Evolutionary conservation across 2,797 vertebrate species (phyloP).

Genomic region (Lophotriccus pileatus): DNA sequence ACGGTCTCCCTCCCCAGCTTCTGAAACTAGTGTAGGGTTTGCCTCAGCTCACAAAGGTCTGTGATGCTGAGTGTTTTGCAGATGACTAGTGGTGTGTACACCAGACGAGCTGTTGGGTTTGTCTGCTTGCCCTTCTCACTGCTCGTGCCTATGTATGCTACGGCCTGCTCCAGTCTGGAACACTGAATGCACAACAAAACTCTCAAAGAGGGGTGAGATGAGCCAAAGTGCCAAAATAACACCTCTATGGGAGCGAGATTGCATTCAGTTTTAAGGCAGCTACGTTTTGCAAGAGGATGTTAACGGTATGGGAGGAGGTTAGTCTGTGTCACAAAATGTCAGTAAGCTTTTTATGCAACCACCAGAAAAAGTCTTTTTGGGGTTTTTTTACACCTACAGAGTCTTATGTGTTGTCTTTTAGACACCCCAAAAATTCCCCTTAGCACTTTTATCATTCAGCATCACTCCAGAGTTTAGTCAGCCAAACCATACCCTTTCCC

Average conservation of each 20-base stretch:
- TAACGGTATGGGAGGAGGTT: neutral
- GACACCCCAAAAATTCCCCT: conserved; percentile 77
- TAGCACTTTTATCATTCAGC: conserved; percentile 68
- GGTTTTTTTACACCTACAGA: conserved; percentile 67
- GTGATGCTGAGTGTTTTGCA: neutral
- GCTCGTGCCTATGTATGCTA: fast-evolving
- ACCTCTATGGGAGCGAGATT: neutral
- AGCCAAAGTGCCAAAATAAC: neutral
- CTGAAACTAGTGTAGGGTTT: neutral
- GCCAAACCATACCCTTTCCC: conserved; percentile 77
- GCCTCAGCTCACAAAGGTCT: neutral
- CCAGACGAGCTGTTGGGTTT: neutral
- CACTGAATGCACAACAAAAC: neutral
- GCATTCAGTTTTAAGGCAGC: neutral
- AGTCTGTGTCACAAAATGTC: conserved; percentile 57
- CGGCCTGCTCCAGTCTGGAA: neutral
- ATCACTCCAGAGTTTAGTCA: conserved; percentile 80
- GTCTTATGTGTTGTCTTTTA: conserved; percentile 37
- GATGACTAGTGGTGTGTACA: neutral
- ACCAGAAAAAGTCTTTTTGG: conserved; percentile 41
- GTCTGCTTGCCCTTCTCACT: neutral
- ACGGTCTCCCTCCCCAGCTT: neutral
- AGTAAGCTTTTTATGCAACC: conserved; percentile 57
- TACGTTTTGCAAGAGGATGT: neutral
- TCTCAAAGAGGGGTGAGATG: neutral